phyloP scores from a whole-genome alignment of 2,797 vertebrate species.

The Oreochromis mossambicus region DNA sequence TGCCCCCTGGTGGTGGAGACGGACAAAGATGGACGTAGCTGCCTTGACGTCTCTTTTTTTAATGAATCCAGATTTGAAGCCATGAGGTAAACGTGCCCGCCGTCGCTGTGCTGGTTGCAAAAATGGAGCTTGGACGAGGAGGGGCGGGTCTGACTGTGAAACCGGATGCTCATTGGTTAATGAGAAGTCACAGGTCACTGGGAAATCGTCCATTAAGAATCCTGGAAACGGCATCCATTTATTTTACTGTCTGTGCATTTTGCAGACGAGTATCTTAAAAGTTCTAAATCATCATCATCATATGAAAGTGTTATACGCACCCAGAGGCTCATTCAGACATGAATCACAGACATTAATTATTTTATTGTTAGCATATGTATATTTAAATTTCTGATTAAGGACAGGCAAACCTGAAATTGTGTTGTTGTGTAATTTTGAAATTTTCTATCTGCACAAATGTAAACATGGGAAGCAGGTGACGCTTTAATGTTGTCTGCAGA shows the following conservation, averaged over 20 bases:
- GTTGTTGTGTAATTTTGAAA: accelerated
- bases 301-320: not conserved
- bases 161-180: not conserved
- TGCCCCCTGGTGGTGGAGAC: not conserved
- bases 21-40: not conserved
- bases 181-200: not conserved
- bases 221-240: not conserved
- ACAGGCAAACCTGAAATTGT: not conserved
- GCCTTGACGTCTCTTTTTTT: accelerated
- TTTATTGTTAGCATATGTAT: no score
- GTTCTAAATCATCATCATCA: not conserved
- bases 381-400: not conserved
- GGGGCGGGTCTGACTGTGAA: not conserved
- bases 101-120: not conserved
- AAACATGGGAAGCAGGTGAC: not conserved
- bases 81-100: not conserved
- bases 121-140: not conserved
- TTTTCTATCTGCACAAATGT: not conserved
- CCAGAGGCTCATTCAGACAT: not conserved
- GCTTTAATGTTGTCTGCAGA: not conserved
- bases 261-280: not conserved
- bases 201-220: not conserved
- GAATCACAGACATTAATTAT: no score
- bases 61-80: not conserved
- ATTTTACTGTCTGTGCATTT: not conserved